A percentile compares a stretch with the other conserved stretches of the same genome.
Evolutionary conservation across 2,888 invertebrate genomes (phyloP).

Genomic region (Cyaniris semiargus): DNA sequence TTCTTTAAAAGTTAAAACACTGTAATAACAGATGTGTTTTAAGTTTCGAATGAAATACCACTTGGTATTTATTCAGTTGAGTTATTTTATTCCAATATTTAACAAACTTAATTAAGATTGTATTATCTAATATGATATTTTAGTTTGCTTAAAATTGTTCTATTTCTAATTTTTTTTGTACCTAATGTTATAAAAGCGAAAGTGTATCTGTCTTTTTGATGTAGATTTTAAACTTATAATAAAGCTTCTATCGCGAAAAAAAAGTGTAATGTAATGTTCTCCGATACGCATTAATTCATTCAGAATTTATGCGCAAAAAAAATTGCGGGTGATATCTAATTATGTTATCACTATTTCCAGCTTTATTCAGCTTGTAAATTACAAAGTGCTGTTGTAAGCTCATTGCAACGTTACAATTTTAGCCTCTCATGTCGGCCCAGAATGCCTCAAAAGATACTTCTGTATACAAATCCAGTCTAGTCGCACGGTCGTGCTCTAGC

Average conservation of each 20-base stretch:
- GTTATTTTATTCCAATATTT: background rate
- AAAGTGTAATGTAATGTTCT: too few relatives aligned
- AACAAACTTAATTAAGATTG: too few relatives aligned
- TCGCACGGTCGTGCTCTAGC: background rate
- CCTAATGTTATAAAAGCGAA: too few relatives aligned
- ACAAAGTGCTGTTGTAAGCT: background rate
- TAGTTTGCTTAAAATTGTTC: too few relatives aligned
- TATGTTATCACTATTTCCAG: background rate
- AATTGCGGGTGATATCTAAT: too few relatives aligned
- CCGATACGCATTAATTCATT: too few relatives aligned
- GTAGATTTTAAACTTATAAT: too few relatives aligned
- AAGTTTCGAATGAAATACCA: background rate
- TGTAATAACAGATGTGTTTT: background rate
- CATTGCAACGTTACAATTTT: background rate
- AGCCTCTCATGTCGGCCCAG: background rate
- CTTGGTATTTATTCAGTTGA: background rate
- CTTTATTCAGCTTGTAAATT: background rate
- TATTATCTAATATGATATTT: too few relatives aligned
- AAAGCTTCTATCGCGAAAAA: too few relatives aligned
- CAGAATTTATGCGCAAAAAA: too few relatives aligned
- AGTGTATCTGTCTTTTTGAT: too few relatives aligned
- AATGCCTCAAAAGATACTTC: conserved; percentile 1
- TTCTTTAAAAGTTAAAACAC: conserved; percentile 20
- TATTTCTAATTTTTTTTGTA: too few relatives aligned
- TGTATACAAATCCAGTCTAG: background rate